These are phyloP conservation scores for Callyntrura sp. DNA, from an alignment of 2,888 invertebrate species.

Conservation along the genomic window DNA sequence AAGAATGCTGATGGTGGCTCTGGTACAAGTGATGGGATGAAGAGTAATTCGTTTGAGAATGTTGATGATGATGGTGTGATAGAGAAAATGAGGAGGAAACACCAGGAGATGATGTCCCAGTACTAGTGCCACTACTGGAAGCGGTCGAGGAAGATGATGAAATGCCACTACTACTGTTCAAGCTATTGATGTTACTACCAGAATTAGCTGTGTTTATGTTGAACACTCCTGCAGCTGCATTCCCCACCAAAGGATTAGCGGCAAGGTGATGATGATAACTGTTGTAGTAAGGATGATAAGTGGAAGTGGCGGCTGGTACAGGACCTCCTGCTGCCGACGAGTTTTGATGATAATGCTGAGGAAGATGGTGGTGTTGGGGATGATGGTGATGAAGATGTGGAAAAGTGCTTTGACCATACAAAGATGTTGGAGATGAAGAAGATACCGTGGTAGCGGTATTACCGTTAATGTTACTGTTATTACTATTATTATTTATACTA, in stretches of 20 bases:
- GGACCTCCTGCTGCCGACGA: conserved; percentile 44
- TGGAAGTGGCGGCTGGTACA: not conserved
- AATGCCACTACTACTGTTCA: conserved; percentile 18
- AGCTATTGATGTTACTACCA: too few species aligned
- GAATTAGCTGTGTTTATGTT: not conserved
- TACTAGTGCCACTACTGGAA: conserved; percentile 26
- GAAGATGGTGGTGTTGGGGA: conserved; percentile 48
- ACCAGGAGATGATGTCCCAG: conserved; percentile 53
- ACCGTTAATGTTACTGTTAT: conserved; percentile 27
- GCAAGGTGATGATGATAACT: conserved; percentile 68
- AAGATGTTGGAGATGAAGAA: too few species aligned
- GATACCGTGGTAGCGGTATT: conserved; percentile 52
- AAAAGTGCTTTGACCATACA: too few species aligned
- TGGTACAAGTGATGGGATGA: conserved; percentile 51
- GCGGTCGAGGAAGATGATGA: conserved; percentile 37
- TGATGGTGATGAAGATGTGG: conserved; percentile 53
- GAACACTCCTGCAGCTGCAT: conserved; percentile 40
- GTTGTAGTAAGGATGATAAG: conserved; percentile 74
- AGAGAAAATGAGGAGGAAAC: conserved; percentile 67
- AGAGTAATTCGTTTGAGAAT: conserved; percentile 66
- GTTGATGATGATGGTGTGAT: too few species aligned
- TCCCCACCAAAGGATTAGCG: too few species aligned
- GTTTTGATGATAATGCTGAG: conserved; percentile 51
- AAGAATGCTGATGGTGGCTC: conserved; percentile 54
- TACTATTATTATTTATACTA: not conserved